Percentiles rank a stretch among this genome's conserved stretches.
Conservation (phyloP, 2,797 vertebrate species). For the Crax fasciolata region DNA sequence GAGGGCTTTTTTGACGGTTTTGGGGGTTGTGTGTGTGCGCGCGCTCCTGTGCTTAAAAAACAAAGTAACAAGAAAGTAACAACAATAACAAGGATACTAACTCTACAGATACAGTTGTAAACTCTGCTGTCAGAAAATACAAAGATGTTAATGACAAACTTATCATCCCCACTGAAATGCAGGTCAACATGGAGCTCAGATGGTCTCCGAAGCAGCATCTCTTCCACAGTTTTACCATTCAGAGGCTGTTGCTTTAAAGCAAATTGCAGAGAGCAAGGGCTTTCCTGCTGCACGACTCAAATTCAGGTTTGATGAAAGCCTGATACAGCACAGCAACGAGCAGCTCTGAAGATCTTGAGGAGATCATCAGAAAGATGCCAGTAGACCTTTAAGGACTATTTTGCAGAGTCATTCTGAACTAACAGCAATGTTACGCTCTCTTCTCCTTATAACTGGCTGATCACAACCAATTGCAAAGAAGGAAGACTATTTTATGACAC, state of each 20-base stretch:
- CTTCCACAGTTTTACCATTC: not conserved
- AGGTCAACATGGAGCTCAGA: not conserved
- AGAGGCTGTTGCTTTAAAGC: not conserved
- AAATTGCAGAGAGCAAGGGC: not conserved
- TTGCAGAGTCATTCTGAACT: conserved; percentile 62
- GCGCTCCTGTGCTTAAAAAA: too few species aligned
- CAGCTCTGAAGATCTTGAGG: not conserved
- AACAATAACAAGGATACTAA: not conserved
- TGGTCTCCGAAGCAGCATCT: not conserved
- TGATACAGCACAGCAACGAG: not conserved
- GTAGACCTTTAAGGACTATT: conserved; percentile 39
- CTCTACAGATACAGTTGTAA: not conserved
- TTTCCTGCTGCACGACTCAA: not conserved
- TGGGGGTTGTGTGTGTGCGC: too few species aligned
- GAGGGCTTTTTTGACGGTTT: not conserved
- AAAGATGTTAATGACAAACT: not conserved
- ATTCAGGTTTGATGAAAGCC: not conserved
- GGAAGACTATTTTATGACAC: conserved; percentile 10
- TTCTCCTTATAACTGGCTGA: conserved; percentile 11
- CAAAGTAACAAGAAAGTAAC: not conserved
- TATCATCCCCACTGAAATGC: not conserved
- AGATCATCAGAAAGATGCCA: conserved; percentile 27
- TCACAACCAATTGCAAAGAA: conserved; percentile 50
- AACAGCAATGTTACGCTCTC: conserved; percentile 19
- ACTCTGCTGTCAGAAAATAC: not conserved